Evolutionary conservation across 2,113 vertebrate species (phyloP), one percentile per base, ranked within the genome.

Genomic region (Poeciliopsis turrubarensis): DNA sequence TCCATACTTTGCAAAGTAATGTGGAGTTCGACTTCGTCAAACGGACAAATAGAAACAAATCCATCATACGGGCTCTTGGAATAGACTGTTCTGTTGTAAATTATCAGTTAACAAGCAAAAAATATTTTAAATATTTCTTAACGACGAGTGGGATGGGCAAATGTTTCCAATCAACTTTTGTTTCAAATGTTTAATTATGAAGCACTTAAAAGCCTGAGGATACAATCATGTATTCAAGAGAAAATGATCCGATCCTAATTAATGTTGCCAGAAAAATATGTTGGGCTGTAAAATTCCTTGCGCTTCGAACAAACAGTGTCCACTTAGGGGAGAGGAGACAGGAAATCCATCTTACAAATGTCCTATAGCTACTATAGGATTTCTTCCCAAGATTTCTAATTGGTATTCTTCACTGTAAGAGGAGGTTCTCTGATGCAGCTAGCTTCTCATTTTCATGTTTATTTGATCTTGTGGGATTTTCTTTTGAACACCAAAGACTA

Each of bases 341-440:
- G 51, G 51, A 57, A 57, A 57, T 57, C 51, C 25, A 57, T 57
- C 51, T 57, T 57, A 57, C 51, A 57, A n/a, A 57, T 57, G 8
- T 57, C 51, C 51, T 57, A 57, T 57, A 57, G 51, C 51, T 57
- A 57, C 51, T 57, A 57, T n/a, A 57, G 51, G 51, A 57, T 57
- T 57, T n/a, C 51, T 57, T n/a, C 10, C 51, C 10, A n/a, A 57
- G 51, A 57, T 57, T 57, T 57, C 51, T 57, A 57, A 57, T 57
- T 57, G 17, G 51, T 57, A n/a, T 57, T 57, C 51, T 57, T 57
- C 17, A 57, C 7, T n/a, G 25, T 57, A 57, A 57, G 51, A 25
- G 22, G 51, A 57, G 51, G 51, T 11, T 57, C 9, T 57, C 22
- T 57, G 51, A 22, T 10, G 6, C 25, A 57, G 22, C 22, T n/a